Conservation (phyloP, 1,140 invertebrate genomes). For the Ctenoplectra terminalis region DNA sequence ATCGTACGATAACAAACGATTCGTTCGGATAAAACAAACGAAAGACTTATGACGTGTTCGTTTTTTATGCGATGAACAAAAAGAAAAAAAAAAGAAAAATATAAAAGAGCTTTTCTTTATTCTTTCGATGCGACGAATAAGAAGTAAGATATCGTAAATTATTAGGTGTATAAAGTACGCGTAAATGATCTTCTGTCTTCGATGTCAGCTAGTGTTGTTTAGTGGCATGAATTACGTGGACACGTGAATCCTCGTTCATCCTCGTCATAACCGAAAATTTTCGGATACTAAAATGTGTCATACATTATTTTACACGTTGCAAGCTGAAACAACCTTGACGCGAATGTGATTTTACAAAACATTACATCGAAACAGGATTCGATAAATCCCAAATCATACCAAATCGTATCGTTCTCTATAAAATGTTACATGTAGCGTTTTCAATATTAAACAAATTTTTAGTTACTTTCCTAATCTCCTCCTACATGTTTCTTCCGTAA, state of each 20-base stretch:
- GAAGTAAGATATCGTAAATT: not conserved
- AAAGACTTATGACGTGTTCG: not conserved
- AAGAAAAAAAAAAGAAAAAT: not conserved
- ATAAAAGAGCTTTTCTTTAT: too few relatives aligned
- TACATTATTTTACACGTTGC: not conserved
- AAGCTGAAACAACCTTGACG: not conserved
- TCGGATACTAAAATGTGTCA: not conserved
- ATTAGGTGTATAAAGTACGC: not conserved
- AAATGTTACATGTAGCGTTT: too few relatives aligned
- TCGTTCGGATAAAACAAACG: not conserved
- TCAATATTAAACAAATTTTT: too few relatives aligned
- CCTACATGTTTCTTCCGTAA: not conserved
- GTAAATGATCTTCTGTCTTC: not conserved
- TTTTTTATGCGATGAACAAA: not conserved
- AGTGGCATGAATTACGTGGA: not conserved
- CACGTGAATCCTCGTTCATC: not conserved
- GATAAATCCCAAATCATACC: not conserved
- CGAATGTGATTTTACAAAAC: not conserved
- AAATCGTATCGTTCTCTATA: too few relatives aligned
- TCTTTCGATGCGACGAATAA: not conserved
- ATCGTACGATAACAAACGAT: conserved; percentile 29
- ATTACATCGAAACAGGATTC: not conserved
- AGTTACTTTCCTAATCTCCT: not conserved
- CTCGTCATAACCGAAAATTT: not conserved
- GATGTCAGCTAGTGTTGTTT: not conserved